Conservation (phyloP, 1,140 invertebrate genomes). For the Ips nitidus region DNA sequence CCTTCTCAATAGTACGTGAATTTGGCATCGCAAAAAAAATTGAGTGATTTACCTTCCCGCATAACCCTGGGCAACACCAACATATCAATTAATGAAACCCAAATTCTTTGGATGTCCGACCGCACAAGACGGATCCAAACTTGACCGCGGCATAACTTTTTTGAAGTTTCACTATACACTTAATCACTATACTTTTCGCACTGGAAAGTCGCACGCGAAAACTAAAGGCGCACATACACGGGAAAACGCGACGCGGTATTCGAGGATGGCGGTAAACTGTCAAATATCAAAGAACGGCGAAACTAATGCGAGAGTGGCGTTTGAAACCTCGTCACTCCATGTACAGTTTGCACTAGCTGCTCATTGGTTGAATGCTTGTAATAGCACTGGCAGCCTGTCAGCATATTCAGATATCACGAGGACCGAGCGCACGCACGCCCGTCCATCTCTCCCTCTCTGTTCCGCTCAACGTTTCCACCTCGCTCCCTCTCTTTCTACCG, state of each 20-base stretch:
- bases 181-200: conserved; percentile 10
- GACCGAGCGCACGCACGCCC: conserved; percentile 47
- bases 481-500: conserved; percentile 40
- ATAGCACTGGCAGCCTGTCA: conserved; percentile 53
- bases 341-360: conserved; percentile 47
- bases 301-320: conserved; percentile 35
- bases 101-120: conserved; percentile 29
- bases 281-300: conserved; percentile 46
- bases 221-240: neutral
- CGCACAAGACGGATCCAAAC: conserved; percentile 24
- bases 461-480: conserved; percentile 34
- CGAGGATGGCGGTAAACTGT: conserved; percentile 43
- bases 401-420: conserved; percentile 53
- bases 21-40: neutral
- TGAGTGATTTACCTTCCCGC: conserved; percentile 9
- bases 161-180: conserved; percentile 18
- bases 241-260: conserved; percentile 23
- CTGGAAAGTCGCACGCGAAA: conserved; percentile 3
- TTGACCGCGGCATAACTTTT: conserved; percentile 24
- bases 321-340: conserved; percentile 43
- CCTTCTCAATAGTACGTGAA: neutral
- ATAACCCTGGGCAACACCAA: neutral
- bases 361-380: conserved; percentile 51
- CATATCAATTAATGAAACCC: conserved; percentile 29
- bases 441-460: conserved; percentile 40